A percentile compares a stretch with the other conserved stretches of the same genome.
Evolutionary conservation across 2,113 vertebrate genomes (phyloP).

Genomic region (Periophthalmodon schlosseri): DNA sequence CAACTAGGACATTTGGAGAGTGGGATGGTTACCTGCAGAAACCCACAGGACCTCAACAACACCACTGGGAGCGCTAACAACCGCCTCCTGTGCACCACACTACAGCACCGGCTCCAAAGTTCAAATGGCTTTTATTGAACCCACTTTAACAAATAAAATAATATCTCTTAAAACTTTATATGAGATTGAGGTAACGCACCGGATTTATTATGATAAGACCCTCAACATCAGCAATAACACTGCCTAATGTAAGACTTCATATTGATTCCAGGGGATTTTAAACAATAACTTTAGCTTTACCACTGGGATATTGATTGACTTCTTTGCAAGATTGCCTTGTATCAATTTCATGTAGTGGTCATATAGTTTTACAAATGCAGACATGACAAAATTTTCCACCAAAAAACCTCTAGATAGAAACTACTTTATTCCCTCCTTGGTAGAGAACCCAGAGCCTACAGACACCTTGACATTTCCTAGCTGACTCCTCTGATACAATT

Average conservation of each 20-base stretch:
- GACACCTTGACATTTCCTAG: background rate
- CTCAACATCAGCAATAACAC: background rate
- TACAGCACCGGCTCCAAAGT: background rate
- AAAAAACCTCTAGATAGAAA: background rate
- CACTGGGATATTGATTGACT: background rate
- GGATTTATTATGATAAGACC: background rate
- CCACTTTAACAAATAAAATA: background rate
- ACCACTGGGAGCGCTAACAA: background rate
- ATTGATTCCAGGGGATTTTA: background rate
- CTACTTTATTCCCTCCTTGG: background rate
- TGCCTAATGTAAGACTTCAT: background rate
- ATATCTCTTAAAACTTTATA: background rate
- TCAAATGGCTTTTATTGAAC: background rate
- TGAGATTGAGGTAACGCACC: background rate
- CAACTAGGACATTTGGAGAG: background rate
- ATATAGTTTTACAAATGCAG: background rate
- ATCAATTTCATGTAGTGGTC: background rate
- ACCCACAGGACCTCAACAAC: background rate
- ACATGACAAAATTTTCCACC: background rate
- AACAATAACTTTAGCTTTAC: background rate
- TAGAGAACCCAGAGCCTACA: background rate
- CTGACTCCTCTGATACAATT: slow-evolving; percentile 3
- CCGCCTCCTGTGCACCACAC: background rate
- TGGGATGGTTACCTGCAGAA: background rate
- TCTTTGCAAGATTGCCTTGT: background rate